A percentile compares a stretch with the other conserved stretches of the same genome.
Evolutionary conservation across 2,888 invertebrate species (phyloP).

Genomic region (Eupithecia insigniata): DNA sequence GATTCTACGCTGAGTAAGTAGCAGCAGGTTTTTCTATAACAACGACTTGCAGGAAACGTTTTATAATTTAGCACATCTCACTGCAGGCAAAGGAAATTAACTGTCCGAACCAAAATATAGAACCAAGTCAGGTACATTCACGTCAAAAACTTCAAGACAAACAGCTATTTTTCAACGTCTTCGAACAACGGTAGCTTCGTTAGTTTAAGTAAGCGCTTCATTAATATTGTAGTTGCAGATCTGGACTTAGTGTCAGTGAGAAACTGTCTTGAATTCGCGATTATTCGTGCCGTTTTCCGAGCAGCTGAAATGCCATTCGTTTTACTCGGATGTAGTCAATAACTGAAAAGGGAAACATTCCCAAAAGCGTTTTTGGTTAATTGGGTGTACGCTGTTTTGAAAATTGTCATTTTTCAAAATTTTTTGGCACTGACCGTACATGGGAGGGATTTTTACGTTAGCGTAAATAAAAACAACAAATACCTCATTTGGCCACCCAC

Average conservation of each 20-base stretch:
- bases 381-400: not conserved
- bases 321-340: not conserved
- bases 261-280: constrained; percentile 30
- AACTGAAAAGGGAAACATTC: not conserved
- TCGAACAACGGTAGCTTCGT: constrained; percentile 45
- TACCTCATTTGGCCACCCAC: not conserved
- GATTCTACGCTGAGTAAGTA: constrained; percentile 73
- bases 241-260: constrained; percentile 54
- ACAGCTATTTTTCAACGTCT: constrained; percentile 49
- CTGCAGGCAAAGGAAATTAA: constrained; percentile 6
- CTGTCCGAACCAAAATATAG: not conserved
- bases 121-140: constrained; percentile 26
- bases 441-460: too few relatives aligned
- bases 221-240: constrained; percentile 55
- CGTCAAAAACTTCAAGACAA: constrained; percentile 63
- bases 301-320: not conserved
- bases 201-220: constrained; percentile 53
- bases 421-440: not conserved
- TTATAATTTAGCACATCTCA: not conserved
- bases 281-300: constrained; percentile 20
- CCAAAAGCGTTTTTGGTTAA: not conserved
- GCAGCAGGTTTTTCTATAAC: constrained; percentile 44
- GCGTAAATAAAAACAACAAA: too few relatives aligned
- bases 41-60: not conserved
- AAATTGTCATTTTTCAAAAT: not conserved